Evolutionary conservation across 2,888 invertebrate genomes (phyloP).

Genomic region (Pasiphila rectangulata): DNA sequence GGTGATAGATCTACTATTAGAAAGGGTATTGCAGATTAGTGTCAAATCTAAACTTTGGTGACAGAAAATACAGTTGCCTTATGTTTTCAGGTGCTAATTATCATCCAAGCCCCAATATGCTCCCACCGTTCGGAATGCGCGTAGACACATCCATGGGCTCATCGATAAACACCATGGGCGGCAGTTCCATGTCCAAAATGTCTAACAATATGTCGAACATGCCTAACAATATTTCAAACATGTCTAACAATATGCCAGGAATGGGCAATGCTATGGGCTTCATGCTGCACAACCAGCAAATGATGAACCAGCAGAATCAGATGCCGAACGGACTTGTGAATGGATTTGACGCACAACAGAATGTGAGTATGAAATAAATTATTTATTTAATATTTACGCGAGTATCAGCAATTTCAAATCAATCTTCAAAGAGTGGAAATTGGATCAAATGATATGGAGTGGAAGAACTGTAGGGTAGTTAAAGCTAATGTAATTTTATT

Average conservation of each 20-base stretch:
- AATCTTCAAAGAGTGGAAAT: too few species aligned
- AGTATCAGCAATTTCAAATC: too few species aligned
- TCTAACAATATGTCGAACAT: conserved; percentile 23
- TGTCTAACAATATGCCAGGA: conserved; percentile 27
- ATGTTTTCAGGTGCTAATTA: conserved; percentile 73
- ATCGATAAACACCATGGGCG: conserved; percentile 35
- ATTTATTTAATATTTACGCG: too few species aligned
- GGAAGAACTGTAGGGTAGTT: too few species aligned
- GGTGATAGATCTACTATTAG: neutral
- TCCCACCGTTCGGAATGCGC: conserved; percentile 77
- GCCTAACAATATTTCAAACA: conserved; percentile 23
- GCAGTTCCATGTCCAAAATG: conserved; percentile 27
- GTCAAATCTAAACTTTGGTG: neutral
- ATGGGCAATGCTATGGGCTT: conserved; percentile 37
- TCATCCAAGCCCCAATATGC: conserved; percentile 72
- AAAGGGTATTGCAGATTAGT: too few species aligned
- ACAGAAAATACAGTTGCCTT: neutral
- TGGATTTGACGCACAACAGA: conserved; percentile 63
- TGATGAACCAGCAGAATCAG: conserved; percentile 52
- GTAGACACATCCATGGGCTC: conserved; percentile 61
- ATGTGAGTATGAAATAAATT: conserved; percentile 60
- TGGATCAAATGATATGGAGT: too few species aligned
- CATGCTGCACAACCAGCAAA: conserved; percentile 60
- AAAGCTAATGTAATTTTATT: too few species aligned
- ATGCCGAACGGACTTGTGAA: conserved; percentile 56